Evolutionary conservation across 1,140 invertebrate species (phyloP), one percentile per base, ranked within the genome.

Genomic region (Drosophila ambigua): DNA sequence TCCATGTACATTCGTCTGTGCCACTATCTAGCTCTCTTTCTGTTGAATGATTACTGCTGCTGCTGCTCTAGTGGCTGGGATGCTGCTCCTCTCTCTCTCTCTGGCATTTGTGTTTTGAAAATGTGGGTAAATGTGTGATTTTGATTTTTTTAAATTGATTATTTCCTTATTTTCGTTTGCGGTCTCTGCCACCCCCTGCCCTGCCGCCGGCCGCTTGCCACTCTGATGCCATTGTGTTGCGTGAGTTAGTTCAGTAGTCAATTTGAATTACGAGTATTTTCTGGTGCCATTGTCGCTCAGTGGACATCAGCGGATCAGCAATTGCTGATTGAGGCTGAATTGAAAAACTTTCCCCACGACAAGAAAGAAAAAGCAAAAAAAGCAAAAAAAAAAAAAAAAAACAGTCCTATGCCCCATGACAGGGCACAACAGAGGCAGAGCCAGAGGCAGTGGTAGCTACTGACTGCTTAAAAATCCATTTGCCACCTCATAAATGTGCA

Each of bases 101-200:
- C 11, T 77, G 68, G 72, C 62, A 82, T 74, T 63, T 71, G 63
- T 84, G 76, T 50, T 31, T 9, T 57, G 48, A 46, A 45, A 81
- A 39, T 39, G 35, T 79, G 77, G 49, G 77, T 80, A 84, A 84
- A 84, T 84, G 81, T 75, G 83, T 81, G 83, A 88, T 88, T 88
- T 88, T 88, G 83, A 88, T 88, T 88, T 88, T 87, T 88, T 88
- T 88, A 88, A 88, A 87, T 87, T 87, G 83, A 87, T 87, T 87
- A 87, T 88, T 87, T 87, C 83, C 83, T 87, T 88, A 87, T 87
- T 87, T 87, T 87, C 82, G 83, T 82, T 85, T 75, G 75, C 75
- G 65, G 75, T 50, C 69, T 75, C 31, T 4, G 31, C 16, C 8
- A 1, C 31, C 11, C 13, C 16, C 41, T 28, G 9, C 16, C 59